These are phyloP conservation scores for Physocephala rufipes DNA, from an alignment of 2,888 invertebrate genomes.

Conservation along the genomic window DNA sequence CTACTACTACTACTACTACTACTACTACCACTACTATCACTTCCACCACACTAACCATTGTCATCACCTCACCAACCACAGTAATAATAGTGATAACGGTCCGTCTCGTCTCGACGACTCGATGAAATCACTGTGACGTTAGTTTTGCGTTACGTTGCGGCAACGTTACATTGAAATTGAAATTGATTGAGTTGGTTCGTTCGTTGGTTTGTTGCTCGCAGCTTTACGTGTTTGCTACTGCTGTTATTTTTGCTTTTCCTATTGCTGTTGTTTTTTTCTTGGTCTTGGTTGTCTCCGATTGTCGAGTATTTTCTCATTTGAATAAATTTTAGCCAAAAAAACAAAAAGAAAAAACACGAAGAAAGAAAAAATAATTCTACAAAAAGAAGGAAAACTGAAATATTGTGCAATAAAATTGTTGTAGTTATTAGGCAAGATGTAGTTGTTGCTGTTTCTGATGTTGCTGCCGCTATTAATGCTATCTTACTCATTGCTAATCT, in stretches of 20 bases:
- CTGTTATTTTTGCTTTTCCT: background rate
- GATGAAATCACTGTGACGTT: background rate
- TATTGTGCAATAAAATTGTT: constrained; percentile 9
- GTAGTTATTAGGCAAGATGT: background rate
- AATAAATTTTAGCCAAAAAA: background rate
- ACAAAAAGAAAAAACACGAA: constrained; percentile 1
- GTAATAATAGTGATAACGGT: no score
- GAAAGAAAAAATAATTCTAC: no score
- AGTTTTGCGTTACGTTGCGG: background rate
- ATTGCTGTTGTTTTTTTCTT: background rate
- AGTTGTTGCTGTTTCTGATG: background rate
- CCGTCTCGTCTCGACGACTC: no score
- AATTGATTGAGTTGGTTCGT: constrained; percentile 21
- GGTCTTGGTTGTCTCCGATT: background rate
- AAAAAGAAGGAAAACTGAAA: background rate
- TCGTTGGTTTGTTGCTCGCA: no score
- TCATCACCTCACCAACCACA: no score
- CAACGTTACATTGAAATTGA: constrained; percentile 25
- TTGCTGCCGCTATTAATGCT: background rate
- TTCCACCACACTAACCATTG: no score
- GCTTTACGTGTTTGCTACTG: background rate
- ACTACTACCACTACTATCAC: constrained; percentile 12
- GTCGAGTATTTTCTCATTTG: constrained; percentile 8
- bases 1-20: constrained; percentile 9
- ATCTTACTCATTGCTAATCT: background rate